Base-by-base conservation (phyloP, 2,888 invertebrate species). In the Metopia argyrocephala region DNA sequence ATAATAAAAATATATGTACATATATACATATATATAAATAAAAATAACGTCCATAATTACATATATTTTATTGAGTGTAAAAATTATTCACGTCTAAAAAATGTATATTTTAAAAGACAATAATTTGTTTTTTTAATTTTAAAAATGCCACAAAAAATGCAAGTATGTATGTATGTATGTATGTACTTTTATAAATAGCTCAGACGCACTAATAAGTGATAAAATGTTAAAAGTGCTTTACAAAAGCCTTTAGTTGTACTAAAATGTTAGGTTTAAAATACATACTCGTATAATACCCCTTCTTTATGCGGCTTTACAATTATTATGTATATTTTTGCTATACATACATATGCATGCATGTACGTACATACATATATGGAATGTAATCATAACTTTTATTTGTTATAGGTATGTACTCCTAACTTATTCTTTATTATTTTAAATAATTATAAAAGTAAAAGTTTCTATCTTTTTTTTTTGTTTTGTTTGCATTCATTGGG, bases 101-200 rank as follows among this genome's bases (percentile, higher is more conserved):
- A 66, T 71, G 46, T 23, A 3, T 38, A 12, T 38, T 31, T 61
- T 45, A 15, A 25, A 59, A 59, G 66, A 66, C 38, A 66, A 48
- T 57, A 56, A 48, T 20, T 38, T 15, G 0, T 48, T 54, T 46
- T 69, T 46, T 23, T 62, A 62, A n/a, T 45, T 23, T 59, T 48
- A 57, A 65, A 65, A 78, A 71, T 61, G 73, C 31, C 50, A 59
- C 25, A 56, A 78, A 62, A 65, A 12, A 38, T 71, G 66, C 61
- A 65, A 46, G 28, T 66, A 46, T 50, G n/a, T n/a, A n/a, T n/a
- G n/a, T n/a, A n/a, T n/a, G n/a, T n/a, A n/a, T n/a, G n/a, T n/a
- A n/a, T n/a, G n/a, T n/a, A n/a, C n/a, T 64, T 76, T 71, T 78
- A 78, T 66, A 76, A 73, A 78, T 78, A 78, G 59, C 65, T 66